Evolutionary conservation across 2,888 invertebrate genomes (phyloP), one percentile per base, ranked within the genome.

Genomic region (Boloria euphrosyne): DNA sequence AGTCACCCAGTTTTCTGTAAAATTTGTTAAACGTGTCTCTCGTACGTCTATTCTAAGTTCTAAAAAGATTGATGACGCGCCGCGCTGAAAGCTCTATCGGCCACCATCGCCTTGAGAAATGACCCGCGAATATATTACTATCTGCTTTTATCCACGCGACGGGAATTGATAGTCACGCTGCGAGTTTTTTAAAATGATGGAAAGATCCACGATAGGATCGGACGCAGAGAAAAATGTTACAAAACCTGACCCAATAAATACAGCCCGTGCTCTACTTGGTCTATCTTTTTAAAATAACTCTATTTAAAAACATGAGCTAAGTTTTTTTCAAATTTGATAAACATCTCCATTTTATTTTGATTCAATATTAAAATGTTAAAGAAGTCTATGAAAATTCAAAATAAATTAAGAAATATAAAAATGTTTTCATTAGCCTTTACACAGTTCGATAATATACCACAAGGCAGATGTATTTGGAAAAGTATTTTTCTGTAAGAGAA

Each of bases 101-200:
- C 44, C 64, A 43, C 46, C 47, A 59, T 52, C 65, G 65, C 65
- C 59, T 59, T 65, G 65, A 65, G 58, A 65, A 65, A 65, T 65
- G 58, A 65, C 65, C 57, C 58, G 52, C 52, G 65, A 65, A 65
- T 65, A 52, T 65, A 52, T 65, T 65, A 38, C 31, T 38, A 65
- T 65, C 58, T 65, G 59, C 59, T 13, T 65, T 65, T 59, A 59
- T 52, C 50, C 50, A 13, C 51, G 17, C n/a, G 51, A 52, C 61
- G 64, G 31, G 51, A 58, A 58, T 64, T 58, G 64, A 64, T 64
- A 64, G 57, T 18, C 59, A 58, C 22, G 62, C 6, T 49, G 17
- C 18, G 46, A 5, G 22, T 16, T 13, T 50, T 58, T 53, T 59
- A 50, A 59, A 49, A 31, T 50, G 59, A 59, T 31, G 38, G 59